Base-by-base conservation (phyloP, 1,140 invertebrate species). In the Harpegnathos saltator region DNA sequence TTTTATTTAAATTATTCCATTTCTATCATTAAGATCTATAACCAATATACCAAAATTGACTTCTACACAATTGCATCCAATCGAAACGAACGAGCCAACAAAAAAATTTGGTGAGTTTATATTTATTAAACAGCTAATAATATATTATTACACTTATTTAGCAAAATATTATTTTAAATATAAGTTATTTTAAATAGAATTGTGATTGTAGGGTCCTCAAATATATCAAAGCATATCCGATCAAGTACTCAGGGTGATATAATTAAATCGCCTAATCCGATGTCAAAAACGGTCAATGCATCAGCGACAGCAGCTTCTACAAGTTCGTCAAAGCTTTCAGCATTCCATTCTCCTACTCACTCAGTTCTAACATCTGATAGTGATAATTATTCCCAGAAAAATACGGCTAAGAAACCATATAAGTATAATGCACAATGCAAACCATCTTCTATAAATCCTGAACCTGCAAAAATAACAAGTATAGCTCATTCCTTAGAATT, bases 151-250 rank as follows among this genome's bases (percentile, higher is more conserved):
- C n/a, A 62, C 33, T 38, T 63, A 38, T 63, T 63, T 63, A 63
- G 2, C n/a, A 63, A 63, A 38, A 17, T 63, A 63, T 38, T 11
- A 33, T 33, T 33, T 33, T 17, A 7, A 0, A 22, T 38, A 33
- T n/a, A n/a, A 17, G 7, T 63, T 63, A 38, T n/a, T 19, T 63
- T n/a, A 63, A 63, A 63, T 33, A 63, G 26, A 62, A 29, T 63
- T 63, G 33, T 63, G 33, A 33, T 63, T 63, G 9, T 7, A 63
- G 61, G n/a, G 17, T 63, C n/a, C 29, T 63, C 26, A 63, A 63
- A 63, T 63, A 63, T 19, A 63, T 19, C 24, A 33, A 29, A 29
- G 3, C 61, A 33, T 26, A 63, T 29, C 9, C 61, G 15, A 63
- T 33, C 29, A 33, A 33, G 29, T 63, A 63, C 33, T 17, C 1